Base-by-base conservation (phyloP, 2,797 vertebrate species). In the Siniperca obscura region DNA sequence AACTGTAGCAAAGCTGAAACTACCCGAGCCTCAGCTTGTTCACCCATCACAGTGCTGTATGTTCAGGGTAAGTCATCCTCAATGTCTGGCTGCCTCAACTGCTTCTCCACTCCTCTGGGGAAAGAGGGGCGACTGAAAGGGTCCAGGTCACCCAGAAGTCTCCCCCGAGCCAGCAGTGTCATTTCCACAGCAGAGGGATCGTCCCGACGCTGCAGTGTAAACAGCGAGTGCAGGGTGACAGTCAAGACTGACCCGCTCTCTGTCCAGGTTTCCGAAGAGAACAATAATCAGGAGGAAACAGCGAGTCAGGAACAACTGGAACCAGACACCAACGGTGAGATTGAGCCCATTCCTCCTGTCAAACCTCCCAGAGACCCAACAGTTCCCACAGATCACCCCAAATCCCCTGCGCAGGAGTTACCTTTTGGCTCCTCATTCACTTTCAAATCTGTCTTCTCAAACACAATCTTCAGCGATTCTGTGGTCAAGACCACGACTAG, bases 151-250 rank as follows among this genome's bases (percentile, higher is more conserved):
- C 89, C 93, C 7, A 96, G 96, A 81, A 96, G 94, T 78, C 96
- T 99, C 87, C 98, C 97, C 84, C 96, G 97, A 13, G 97, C 97
- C 69, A 98, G 97, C 94, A 97, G 95, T 8, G 97, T 98, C 44
- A 98, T 98, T 85, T 98, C 97, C 74, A 98, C 97, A 1, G 97
- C 97, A 0, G 97, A 98, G 89, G 97, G 97, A 53, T 96, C 96
- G 14, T 97, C 95, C 50, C 95, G 97, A 76, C 97, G 97, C 85
- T 95, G 96, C 34, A 98, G 97, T 89, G 95, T 98, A 90, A 97
- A 96, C 81, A 96, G 97, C 38, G 96, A 97, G 91, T 96, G 96
- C 83, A 96, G 92, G 95, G 95, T 87, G 90, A 87, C 91, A 87
- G 91, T 92, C n/a, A 96, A 95, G 62, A 80, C 92, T 74, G 96